Conservation (phyloP, 2,888 invertebrate species). For the Hydroisotoma schaefferi region DNA sequence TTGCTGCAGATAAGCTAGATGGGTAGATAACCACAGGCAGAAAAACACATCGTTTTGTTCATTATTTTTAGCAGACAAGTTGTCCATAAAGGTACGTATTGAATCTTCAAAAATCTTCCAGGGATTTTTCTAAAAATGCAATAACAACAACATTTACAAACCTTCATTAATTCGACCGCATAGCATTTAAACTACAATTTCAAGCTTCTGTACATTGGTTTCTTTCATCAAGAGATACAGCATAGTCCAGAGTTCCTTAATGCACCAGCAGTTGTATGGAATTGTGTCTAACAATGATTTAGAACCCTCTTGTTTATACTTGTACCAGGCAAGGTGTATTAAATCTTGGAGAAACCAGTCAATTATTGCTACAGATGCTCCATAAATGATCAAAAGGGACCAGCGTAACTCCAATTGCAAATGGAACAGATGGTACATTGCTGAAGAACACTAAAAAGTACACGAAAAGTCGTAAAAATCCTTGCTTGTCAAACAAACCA, state of each 20-base stretch:
- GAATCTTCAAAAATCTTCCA: slow-evolving; percentile 14
- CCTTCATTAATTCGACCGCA: no score
- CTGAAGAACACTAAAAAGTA: slow-evolving; percentile 53
- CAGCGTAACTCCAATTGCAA: slow-evolving; percentile 56
- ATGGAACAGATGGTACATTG: slow-evolving; percentile 57
- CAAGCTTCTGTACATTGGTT: slow-evolving; percentile 43
- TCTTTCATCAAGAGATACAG: slow-evolving; percentile 55
- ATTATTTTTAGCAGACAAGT: not conserved
- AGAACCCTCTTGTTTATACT: slow-evolving; percentile 13
- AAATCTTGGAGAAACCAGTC: slow-evolving; percentile 42
- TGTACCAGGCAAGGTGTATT: slow-evolving; percentile 29
- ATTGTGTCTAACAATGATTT: slow-evolving; percentile 50
- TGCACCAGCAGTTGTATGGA: slow-evolving; percentile 60
- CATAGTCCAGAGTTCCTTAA: slow-evolving; percentile 60
- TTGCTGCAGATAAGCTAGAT: slow-evolving; percentile 31
- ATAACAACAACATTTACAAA: not conserved
- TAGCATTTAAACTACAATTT: no score
- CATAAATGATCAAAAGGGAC: slow-evolving; percentile 52
- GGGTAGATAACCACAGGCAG: slow-evolving; percentile 36
- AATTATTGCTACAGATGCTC: slow-evolving; percentile 12
- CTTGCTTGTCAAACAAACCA: not conserved
- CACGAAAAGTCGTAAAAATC: slow-evolving; percentile 9
- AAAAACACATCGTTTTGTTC: slow-evolving; percentile 25
- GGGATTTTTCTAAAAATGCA: slow-evolving; percentile 14
- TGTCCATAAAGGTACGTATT: not conserved